Conservation (phyloP, 2,888 invertebrate genomes). For the Diabrotica balteata region DNA sequence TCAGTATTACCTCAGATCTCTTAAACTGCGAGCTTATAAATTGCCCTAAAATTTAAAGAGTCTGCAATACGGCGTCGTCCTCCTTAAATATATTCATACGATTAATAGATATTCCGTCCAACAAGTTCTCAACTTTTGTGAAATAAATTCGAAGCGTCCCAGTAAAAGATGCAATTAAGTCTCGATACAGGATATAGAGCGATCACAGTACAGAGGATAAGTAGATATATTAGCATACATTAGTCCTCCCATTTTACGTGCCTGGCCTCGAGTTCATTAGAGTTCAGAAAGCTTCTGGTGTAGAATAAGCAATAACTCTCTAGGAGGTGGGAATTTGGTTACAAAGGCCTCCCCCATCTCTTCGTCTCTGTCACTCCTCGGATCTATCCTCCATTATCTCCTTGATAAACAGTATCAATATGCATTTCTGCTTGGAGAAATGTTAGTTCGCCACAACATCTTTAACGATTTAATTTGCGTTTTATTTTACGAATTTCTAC, state of each 20-base stretch:
- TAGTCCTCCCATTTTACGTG: slow-evolving; percentile 44
- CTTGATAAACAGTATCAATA: slow-evolving; percentile 42
- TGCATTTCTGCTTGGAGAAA: slow-evolving; percentile 27
- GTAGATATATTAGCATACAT: slow-evolving; percentile 46
- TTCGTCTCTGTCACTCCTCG: slow-evolving; percentile 17
- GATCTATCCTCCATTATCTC: slow-evolving; percentile 30
- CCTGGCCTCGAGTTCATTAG: slow-evolving; percentile 43
- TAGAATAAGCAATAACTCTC: slow-evolving; percentile 42
- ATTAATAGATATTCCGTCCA: neutral
- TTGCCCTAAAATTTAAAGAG: too few species aligned
- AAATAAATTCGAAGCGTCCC: slow-evolving; percentile 7
- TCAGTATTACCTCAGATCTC: too few species aligned
- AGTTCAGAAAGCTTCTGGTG: slow-evolving; percentile 40
- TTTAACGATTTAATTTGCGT: too few species aligned
- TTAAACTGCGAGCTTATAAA: too few species aligned
- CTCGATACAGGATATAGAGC: slow-evolving; percentile 33
- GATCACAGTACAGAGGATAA: slow-evolving; percentile 33
- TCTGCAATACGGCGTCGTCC: too few species aligned
- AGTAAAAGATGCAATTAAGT: slow-evolving; percentile 37
- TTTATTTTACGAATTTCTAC: too few species aligned
- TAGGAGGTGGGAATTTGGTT: slow-evolving; percentile 35
- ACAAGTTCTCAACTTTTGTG: slow-evolving; percentile 3
- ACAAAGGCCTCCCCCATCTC: slow-evolving; percentile 32
- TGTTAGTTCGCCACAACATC: too few species aligned
- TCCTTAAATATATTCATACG: neutral